Conservation (phyloP, 2,797 vertebrate species). For the Lerista edwardsae region DNA sequence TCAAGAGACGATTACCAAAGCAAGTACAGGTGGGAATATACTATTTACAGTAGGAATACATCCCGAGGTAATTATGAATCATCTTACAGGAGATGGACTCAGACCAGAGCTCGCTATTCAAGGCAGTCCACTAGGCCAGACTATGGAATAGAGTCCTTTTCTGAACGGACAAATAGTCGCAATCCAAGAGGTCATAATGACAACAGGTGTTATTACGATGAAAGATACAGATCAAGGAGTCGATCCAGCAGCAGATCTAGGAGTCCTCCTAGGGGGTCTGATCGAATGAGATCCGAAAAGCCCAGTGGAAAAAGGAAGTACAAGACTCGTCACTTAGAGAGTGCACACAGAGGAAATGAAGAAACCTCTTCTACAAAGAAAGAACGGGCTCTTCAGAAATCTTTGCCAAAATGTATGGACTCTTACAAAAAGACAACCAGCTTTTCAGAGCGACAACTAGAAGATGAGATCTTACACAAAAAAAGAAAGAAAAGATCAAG, state of each 20-base stretch:
- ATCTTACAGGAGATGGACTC: slow-evolving; percentile 68
- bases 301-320: slow-evolving; percentile 93
- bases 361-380: slow-evolving; percentile 60
- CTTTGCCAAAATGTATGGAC: slow-evolving; percentile 61
- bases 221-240: slow-evolving; percentile 78
- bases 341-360: slow-evolving; percentile 52
- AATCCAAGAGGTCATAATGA: slow-evolving; percentile 70
- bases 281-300: slow-evolving; percentile 80
- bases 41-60: slow-evolving; percentile 78
- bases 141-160: slow-evolving; percentile 73
- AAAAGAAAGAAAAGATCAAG: slow-evolving; percentile 80
- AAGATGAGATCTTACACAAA: slow-evolving; percentile 75
- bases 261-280: slow-evolving; percentile 65
- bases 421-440: slow-evolving; percentile 69
- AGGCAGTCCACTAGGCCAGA: slow-evolving; percentile 78
- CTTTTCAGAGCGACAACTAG: slow-evolving; percentile 76
- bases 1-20: slow-evolving; percentile 72
- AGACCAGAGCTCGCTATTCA: slow-evolving; percentile 68
- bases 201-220: slow-evolving; percentile 74
- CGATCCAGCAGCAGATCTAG: slow-evolving; percentile 77
- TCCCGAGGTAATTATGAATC: slow-evolving; percentile 75
- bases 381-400: slow-evolving; percentile 64
- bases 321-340: slow-evolving; percentile 91
- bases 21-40: slow-evolving; percentile 79
- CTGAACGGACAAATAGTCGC: slow-evolving; percentile 72